These are phyloP conservation scores for Sebastes cheni DNA, from an alignment of 2,797 vertebrate species.

Conservation along the genomic window DNA sequence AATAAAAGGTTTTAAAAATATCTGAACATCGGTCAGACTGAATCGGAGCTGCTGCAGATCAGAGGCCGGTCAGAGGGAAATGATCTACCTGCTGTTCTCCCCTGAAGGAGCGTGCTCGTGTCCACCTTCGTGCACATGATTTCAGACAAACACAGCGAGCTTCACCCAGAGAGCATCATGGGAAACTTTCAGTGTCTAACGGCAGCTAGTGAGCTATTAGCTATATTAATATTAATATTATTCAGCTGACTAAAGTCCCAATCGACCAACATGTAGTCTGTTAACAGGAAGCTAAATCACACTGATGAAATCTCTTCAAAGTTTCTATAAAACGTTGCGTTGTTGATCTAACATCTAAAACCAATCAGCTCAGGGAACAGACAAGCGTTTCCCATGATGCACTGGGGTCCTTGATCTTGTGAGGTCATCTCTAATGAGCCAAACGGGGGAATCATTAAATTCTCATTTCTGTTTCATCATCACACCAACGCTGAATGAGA, in stretches of 20 bases:
- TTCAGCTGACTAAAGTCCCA: too few species aligned
- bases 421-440: too few species aligned
- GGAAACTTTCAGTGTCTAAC: neutral
- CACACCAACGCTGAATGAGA: neutral
- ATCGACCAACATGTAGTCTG: too few species aligned
- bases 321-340: too few species aligned
- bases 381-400: neutral
- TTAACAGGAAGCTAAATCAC: too few species aligned
- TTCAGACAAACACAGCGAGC: neutral
- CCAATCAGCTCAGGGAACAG: too few species aligned
- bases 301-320: too few species aligned
- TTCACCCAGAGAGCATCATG: constrained; percentile 4
- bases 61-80: neutral
- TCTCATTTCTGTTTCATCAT: neutral
- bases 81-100: constrained; percentile 17
- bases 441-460: too few species aligned
- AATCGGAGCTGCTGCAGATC: neutral
- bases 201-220: too few species aligned
- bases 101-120: neutral
- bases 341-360: neutral
- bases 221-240: too few species aligned
- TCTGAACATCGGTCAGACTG: neutral
- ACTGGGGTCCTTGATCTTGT: neutral
- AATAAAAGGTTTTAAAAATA: neutral
- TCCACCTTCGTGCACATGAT: neutral